Conservation (phyloP, 1,140 invertebrate genomes). For the Coenobita brevimanus region DNA sequence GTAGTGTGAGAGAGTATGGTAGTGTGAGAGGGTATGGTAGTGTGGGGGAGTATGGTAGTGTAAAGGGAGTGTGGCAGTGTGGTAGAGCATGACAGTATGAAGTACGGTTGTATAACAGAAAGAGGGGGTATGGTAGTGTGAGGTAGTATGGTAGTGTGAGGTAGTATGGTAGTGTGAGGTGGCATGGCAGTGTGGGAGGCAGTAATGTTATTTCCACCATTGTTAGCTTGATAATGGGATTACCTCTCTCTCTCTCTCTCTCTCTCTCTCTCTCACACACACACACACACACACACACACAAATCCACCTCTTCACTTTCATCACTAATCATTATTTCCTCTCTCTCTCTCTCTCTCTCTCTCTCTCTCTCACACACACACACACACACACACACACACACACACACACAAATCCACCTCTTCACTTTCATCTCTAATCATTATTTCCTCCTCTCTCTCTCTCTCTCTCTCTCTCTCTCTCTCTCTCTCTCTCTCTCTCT, state of each 20-base stretch:
- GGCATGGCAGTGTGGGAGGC: not conserved
- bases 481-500: too few species aligned
- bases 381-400: not conserved
- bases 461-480: not conserved
- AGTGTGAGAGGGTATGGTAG: not conserved
- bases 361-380: not conserved
- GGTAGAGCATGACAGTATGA: not conserved
- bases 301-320: not conserved
- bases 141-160: not conserved
- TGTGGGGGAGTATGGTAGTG: not conserved
- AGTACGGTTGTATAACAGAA: too few species aligned
- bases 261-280: not conserved
- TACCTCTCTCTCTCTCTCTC: not conserved
- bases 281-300: not conserved
- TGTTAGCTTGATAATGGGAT: conserved; percentile 23
- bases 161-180: not conserved
- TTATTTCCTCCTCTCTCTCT: not conserved
- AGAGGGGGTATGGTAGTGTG: not conserved
- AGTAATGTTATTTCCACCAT: conserved; percentile 41
- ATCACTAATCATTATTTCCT: not conserved
- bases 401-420: not conserved
- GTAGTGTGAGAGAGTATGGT: not conserved
- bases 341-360: not conserved
- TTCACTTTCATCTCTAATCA: not conserved
- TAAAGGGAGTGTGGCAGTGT: not conserved